A percentile compares a stretch with the other conserved stretches of the same genome.
phyloP scores from a whole-genome alignment of 2,797 vertebrate genomes.

The Morelia viridis region DNA sequence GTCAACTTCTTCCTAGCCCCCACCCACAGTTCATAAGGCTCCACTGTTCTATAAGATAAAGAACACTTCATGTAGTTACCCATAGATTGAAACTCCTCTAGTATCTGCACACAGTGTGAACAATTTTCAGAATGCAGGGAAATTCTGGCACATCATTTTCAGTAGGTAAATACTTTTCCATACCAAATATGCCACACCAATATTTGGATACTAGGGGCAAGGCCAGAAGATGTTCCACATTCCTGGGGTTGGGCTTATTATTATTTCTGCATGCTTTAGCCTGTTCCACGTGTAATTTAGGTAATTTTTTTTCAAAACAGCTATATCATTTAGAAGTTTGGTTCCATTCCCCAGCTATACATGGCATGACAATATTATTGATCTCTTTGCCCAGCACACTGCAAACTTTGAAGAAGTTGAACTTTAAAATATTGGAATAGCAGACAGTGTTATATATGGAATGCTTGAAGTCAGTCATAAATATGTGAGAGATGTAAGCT shows the following conservation, averaged over 20 bases:
- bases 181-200: not conserved
- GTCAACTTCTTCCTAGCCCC: not conserved
- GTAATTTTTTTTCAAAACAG: not conserved
- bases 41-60: not conserved
- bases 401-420: constrained; percentile 29
- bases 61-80: not conserved
- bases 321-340: not conserved
- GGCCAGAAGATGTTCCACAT: not conserved
- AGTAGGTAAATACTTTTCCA: not conserved
- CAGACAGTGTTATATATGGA: constrained; percentile 52
- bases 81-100: not conserved
- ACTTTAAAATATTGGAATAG: constrained; percentile 55
- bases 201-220: not conserved
- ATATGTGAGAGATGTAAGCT: constrained; percentile 60
- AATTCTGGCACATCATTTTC: not conserved
- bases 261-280: not conserved
- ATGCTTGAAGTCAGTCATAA: constrained; percentile 62
- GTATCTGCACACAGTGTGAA: not conserved
- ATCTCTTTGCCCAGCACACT: not conserved
- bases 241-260: not conserved
- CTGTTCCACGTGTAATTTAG: not conserved
- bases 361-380: not conserved
- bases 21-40: not conserved
- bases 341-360: not conserved
- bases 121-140: not conserved